Conservation (phyloP, 2,113 vertebrate genomes). For the Callopanchax toddi region DNA sequence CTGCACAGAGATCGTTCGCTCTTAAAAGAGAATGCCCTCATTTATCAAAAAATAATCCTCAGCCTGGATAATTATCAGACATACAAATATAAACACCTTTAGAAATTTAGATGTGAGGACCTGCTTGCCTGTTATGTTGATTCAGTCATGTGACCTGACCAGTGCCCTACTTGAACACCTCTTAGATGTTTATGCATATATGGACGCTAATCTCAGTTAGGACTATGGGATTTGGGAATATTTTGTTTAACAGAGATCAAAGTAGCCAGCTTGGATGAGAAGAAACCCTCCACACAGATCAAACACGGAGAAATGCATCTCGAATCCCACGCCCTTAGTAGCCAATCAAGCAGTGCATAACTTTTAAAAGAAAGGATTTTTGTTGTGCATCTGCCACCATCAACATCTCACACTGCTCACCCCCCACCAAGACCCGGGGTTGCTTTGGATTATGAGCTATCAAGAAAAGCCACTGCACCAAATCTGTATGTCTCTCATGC, state of each 20-base stretch:
- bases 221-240: conserved; percentile 81
- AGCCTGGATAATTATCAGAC: conserved; percentile 72
- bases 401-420: conserved; percentile 44
- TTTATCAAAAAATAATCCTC: conserved; percentile 66
- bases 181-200: conserved; percentile 80
- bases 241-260: conserved; percentile 79
- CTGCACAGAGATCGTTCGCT: conserved; percentile 56
- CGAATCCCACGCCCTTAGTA: conserved; percentile 67
- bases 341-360: conserved; percentile 74
- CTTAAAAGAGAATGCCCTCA: conserved; percentile 74
- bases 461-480: conserved; percentile 48
- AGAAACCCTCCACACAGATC: conserved; percentile 73
- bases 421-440: conserved; percentile 55
- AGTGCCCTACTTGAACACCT: conserved; percentile 75
- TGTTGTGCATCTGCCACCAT: conserved; percentile 57
- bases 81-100: conserved; percentile 75
- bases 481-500: conserved; percentile 60
- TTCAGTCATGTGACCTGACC: conserved; percentile 78
- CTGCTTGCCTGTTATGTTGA: conserved; percentile 62
- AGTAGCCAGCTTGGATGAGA: conserved; percentile 64
- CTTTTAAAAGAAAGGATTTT: conserved; percentile 59
- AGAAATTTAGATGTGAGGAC: conserved; percentile 69
- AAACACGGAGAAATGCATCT: conserved; percentile 70
- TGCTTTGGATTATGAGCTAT: conserved; percentile 51
- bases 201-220: conserved; percentile 74